Percentiles rank a stretch among this genome's conserved stretches.
phyloP scores from a whole-genome alignment of 2,113 vertebrate genomes.

The Albula goreensis region DNA sequence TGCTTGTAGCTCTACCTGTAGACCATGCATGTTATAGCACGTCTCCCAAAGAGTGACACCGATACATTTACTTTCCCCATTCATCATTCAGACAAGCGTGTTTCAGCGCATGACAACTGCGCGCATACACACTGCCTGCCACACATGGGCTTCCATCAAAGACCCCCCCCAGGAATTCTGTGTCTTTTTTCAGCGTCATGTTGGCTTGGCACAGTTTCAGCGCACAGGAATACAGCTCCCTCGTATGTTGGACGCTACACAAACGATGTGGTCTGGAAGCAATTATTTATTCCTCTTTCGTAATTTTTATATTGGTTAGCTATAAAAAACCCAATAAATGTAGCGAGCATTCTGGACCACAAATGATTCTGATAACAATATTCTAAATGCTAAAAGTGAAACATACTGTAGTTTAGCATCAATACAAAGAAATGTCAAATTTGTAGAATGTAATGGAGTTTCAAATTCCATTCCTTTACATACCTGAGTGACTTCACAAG shows the following conservation, averaged over 20 bases:
- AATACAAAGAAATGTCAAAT: not conserved
- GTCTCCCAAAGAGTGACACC: too few relatives aligned
- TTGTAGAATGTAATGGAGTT: not conserved
- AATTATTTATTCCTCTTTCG: not conserved
- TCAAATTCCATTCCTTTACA: not conserved
- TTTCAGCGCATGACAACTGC: too few relatives aligned
- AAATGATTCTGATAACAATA: not conserved
- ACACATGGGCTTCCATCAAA: not conserved
- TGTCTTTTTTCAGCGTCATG: too few relatives aligned
- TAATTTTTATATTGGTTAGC: not conserved
- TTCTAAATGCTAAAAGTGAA: not conserved
- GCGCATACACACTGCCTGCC: not conserved
- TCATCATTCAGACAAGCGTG: too few relatives aligned
- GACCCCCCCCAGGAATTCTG: too few relatives aligned
- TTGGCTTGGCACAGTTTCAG: not conserved
- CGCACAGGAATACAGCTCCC: not conserved
- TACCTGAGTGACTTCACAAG: not conserved
- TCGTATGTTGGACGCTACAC: not conserved
- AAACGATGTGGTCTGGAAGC: not conserved
- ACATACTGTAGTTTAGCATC: not conserved
- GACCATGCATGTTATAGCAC: too few relatives aligned
- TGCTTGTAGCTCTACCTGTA: too few relatives aligned
- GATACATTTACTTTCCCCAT: too few relatives aligned
- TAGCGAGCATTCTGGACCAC: not conserved
- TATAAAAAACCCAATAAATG: too few relatives aligned